Percentiles rank a stretch among this genome's conserved stretches.
phyloP scores from a whole-genome alignment of 2,888 invertebrate genomes.

The Phortica magna region DNA sequence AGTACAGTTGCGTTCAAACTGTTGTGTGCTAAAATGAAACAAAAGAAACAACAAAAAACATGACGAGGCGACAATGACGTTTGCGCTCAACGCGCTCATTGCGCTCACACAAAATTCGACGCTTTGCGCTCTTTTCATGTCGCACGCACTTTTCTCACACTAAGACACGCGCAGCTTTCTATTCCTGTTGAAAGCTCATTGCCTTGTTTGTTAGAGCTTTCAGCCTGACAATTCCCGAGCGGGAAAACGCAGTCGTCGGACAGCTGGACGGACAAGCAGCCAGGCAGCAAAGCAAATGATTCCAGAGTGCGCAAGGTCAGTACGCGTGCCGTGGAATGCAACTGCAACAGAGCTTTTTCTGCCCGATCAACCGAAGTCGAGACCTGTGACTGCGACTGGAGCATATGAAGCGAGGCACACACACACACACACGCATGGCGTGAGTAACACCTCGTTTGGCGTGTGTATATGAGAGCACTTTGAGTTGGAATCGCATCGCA shows the following conservation, averaged over 20 bases:
- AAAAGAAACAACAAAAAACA: constrained; percentile 43
- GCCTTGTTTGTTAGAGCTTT: not conserved
- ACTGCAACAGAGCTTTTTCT: constrained; percentile 15
- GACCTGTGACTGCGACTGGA: not conserved
- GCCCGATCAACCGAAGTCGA: not conserved
- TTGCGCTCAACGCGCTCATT: constrained; percentile 47
- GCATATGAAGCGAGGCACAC: not conserved
- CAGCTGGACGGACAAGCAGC: not conserved
- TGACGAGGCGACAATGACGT: constrained; percentile 3
- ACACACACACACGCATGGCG: not conserved
- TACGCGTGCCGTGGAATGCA: constrained; percentile 50
- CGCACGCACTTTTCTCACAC: constrained; percentile 6
- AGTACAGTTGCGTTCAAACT: constrained; percentile 34
- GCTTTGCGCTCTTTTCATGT: constrained; percentile 1
- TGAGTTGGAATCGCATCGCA: not conserved
- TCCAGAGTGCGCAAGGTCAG: constrained; percentile 64
- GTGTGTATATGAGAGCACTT: not conserved
- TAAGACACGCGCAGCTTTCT: constrained; percentile 13
- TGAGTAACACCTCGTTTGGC: constrained; percentile 7
- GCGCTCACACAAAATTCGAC: constrained; percentile 38
- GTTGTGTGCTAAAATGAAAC: constrained; percentile 43
- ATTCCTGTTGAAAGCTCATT: not conserved
- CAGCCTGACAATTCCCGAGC: constrained; percentile 23
- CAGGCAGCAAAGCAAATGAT: not conserved
- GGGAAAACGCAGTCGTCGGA: not conserved